Conservation (phyloP, 1,140 invertebrate species). For the Achatina immaculata region DNA sequence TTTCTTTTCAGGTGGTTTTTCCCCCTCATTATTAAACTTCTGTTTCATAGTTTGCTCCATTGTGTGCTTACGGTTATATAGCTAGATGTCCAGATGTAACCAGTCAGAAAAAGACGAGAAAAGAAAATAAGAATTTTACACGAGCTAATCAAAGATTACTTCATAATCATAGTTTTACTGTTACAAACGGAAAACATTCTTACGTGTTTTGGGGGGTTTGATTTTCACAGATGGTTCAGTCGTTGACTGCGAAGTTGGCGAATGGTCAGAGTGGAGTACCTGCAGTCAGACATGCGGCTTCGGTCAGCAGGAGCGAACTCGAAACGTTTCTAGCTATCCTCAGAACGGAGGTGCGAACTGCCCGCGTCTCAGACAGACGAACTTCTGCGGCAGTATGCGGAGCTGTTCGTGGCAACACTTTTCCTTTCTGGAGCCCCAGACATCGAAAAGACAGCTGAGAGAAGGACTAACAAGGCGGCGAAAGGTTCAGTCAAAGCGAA, state of each 20-base stretch:
- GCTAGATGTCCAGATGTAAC: too few species aligned
- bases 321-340: conserved; percentile 36
- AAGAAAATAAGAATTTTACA: too few species aligned
- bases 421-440: conserved; percentile 4
- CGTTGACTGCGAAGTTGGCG: conserved; percentile 46
- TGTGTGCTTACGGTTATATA: too few species aligned
- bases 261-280: conserved; percentile 54
- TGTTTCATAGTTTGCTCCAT: too few species aligned
- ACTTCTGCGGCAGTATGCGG: conserved; percentile 48
- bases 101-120: too few species aligned
- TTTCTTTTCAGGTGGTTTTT: too few species aligned
- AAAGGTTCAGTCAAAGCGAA: neutral
- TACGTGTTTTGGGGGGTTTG: too few species aligned
- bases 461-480: neutral
- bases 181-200: too few species aligned
- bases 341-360: conserved; percentile 44
- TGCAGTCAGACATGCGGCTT: conserved; percentile 56
- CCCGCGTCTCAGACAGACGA: conserved; percentile 35
- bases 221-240: neutral
- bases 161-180: too few species aligned
- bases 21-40: too few species aligned
- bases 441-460: neutral
- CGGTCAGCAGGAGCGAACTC: conserved; percentile 39
- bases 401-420: conserved; percentile 45
- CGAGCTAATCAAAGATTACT: too few species aligned